Percentiles rank a stretch among this genome's conserved stretches.
Conservation (phyloP, 2,888 invertebrate species). For the Phlogophora meticulosa region DNA sequence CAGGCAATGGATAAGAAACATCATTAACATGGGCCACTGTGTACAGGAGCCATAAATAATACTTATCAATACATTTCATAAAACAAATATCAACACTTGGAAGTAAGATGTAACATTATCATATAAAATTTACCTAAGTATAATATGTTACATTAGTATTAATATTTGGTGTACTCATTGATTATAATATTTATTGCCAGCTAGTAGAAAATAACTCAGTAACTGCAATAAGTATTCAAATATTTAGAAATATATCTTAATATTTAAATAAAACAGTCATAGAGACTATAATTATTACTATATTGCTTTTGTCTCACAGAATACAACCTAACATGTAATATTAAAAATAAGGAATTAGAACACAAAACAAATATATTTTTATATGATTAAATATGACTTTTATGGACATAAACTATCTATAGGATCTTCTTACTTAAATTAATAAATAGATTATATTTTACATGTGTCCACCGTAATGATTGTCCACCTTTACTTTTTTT, state of each 20-base stretch:
- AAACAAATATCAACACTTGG: constrained; percentile 33
- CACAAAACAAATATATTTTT: constrained; percentile 33
- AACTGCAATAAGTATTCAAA: constrained; percentile 61
- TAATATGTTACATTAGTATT: constrained; percentile 61
- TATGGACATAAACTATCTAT: constrained; percentile 25
- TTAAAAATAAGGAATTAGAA: constrained; percentile 43
- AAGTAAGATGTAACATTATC: constrained; percentile 59
- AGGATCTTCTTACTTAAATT: constrained; percentile 39
- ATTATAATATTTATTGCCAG: constrained; percentile 64
- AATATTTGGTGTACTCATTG: constrained; percentile 66
- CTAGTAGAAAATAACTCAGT: constrained; percentile 56
- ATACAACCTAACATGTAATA: constrained; percentile 58
- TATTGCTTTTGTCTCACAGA: constrained; percentile 63
- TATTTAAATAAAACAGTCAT: constrained; percentile 59
- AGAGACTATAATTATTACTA: constrained; percentile 49
- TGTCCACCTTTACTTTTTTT: constrained; percentile 16
- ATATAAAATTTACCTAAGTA: constrained; percentile 64
- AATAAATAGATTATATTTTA: constrained; percentile 42
- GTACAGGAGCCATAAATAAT: constrained; percentile 14
- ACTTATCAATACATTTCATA: constrained; percentile 39
- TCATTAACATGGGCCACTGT: constrained; percentile 23
- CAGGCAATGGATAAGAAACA: constrained; percentile 18
- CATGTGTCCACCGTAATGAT: constrained; percentile 8
- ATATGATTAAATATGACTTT: constrained; percentile 39
- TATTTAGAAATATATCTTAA: constrained; percentile 60